phyloP scores from a whole-genome alignment of 2,113 vertebrate species.

The Balaeniceps rex region DNA sequence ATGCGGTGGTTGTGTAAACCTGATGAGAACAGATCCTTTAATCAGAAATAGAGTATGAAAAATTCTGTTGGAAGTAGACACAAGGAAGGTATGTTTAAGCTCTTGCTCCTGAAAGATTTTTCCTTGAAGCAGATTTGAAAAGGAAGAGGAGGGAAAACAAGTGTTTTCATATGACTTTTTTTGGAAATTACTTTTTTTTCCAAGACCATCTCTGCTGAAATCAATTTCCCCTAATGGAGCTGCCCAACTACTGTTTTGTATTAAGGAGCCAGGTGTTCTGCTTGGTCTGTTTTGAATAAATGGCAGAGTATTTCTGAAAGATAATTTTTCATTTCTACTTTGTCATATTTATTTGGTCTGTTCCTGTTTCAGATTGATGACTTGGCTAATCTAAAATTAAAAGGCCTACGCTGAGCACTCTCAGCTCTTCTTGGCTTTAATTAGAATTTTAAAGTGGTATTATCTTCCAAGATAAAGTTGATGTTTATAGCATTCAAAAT shows the following conservation, averaged over 20 bases:
- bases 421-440: neutral
- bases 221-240: conserved; percentile 17
- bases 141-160: neutral
- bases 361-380: conserved; percentile 23
- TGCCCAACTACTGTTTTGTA: conserved; percentile 21
- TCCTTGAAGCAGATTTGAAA: conserved; percentile 1
- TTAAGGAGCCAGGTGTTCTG: conserved; percentile 33
- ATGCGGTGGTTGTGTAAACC: neutral
- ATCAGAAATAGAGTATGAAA: conserved; percentile 14
- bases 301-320: neutral
- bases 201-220: neutral
- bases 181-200: neutral
- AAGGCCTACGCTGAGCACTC: neutral
- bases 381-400: neutral
- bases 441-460: neutral
- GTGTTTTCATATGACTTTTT: conserved; percentile 29
- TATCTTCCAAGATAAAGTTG: neutral
- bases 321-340: conserved; percentile 8
- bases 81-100: neutral
- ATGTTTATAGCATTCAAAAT: neutral
- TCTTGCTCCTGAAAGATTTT: neutral
- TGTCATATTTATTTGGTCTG: neutral
- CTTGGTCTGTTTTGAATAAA: conserved; percentile 35
- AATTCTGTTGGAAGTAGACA: neutral
- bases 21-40: conserved; percentile 9